Percentiles rank a stretch among this genome's conserved stretches.
Conservation (phyloP, 2,888 invertebrate species). For the Heteropelma amictum region DNA sequence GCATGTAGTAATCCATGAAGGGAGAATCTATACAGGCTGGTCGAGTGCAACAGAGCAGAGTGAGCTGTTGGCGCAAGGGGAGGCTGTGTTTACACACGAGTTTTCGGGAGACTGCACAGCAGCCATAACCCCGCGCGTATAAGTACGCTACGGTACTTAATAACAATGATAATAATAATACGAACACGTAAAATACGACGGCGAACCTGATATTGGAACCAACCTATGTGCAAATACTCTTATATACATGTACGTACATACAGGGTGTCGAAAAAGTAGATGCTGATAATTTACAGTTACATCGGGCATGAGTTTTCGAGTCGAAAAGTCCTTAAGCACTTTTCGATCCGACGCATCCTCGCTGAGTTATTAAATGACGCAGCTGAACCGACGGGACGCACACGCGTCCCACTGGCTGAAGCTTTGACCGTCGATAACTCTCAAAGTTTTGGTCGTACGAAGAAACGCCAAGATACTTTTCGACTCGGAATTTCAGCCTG, state of each 20-base stretch:
- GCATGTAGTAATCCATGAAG: background rate
- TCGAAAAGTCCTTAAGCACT: too few species aligned
- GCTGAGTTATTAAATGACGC: too few species aligned
- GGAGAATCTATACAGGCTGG: conserved; percentile 51
- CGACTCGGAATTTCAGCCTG: too few species aligned
- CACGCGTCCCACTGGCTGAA: too few species aligned
- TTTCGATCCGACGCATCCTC: too few species aligned
- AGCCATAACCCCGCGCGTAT: conserved; percentile 35
- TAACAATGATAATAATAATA: conserved; percentile 15
- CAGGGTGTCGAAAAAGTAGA: background rate
- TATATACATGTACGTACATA: background rate
- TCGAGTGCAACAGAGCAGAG: conserved; percentile 61
- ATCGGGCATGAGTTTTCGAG: too few species aligned
- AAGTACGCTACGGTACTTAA: conserved; percentile 17
- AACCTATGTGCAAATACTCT: conserved; percentile 26
- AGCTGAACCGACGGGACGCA: too few species aligned
- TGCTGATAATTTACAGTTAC: too few species aligned
- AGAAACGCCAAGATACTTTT: too few species aligned
- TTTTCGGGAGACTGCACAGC: conserved; percentile 72
- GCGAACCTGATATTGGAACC: conserved; percentile 65
- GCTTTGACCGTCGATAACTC: too few species aligned
- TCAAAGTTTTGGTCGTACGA: too few species aligned
- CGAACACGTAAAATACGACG: conserved; percentile 19
- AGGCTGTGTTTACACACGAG: conserved; percentile 71
- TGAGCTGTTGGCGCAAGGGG: conserved; percentile 52